Evolutionary conservation across 1,140 invertebrate species (phyloP), one percentile per base, ranked within the genome.

Genomic region (Cotesia typhae): DNA sequence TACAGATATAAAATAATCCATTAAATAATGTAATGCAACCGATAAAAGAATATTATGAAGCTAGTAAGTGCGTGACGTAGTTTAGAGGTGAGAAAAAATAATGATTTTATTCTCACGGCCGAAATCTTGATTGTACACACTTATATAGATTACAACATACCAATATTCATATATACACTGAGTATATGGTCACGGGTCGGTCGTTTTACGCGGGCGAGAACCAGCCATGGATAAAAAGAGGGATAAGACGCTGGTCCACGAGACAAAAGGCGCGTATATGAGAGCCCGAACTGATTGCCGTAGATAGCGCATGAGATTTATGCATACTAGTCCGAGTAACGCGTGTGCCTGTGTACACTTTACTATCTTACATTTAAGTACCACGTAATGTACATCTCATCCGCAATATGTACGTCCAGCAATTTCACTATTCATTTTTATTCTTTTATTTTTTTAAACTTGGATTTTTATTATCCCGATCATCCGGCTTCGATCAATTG

Each of bases 231-330:
- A 20, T 47, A 47, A 53, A 67, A 55, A 67, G 17, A 67, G 52
- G 65, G 65, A 67, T 67, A 67, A 67, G 28, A 67, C 61, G 57
- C 12, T 63, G 70, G 60, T 71, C 70, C 60, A 71, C 67, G 67
- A 71, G 70, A 71, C 70, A 71, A 71, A 71, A 71, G 70, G 63
- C 60, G 61, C 70, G 61, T 65, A 70, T 70, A 64, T 71, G 61
- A 65, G 60, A 65, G 36, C 41, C 12, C 35, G 47, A 71, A 71
- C 61, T 71, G 70, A 71, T 71, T 71, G 60, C 63, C 9, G 35
- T 38, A 35, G 70, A 71, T 71, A 71, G 37, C 61, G 35, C 60
- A n/a, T 36, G 59, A 64, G 69, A 71, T 71, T 66, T 71, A 71
- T 71, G 53, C 64, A 66, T 65, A 71, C 69, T 64, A 57, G 69